Evolutionary conservation across 2,113 vertebrate species (phyloP).

Genomic region (Balaeniceps rex): DNA sequence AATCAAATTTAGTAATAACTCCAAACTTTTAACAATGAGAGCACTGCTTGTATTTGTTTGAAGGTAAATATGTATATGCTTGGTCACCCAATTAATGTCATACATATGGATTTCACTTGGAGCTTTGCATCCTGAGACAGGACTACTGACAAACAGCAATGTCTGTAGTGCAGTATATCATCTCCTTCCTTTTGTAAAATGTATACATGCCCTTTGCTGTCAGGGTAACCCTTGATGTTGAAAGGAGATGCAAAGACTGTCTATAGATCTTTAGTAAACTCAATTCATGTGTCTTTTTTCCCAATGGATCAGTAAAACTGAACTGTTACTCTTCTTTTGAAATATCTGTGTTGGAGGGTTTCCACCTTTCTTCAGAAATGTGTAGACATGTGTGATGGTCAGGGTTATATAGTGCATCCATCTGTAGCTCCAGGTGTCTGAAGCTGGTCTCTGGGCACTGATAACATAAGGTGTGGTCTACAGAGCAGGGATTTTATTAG

Average conservation of each 20-base stretch:
- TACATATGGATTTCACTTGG: background rate
- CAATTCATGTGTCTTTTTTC: constrained; percentile 9
- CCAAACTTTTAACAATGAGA: background rate
- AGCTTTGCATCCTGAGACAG: background rate
- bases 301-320: constrained; percentile 2
- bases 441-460: constrained; percentile 44
- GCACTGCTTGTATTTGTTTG: background rate
- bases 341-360: constrained; percentile 31
- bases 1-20: background rate
- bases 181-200: background rate
- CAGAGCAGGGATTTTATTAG: constrained; percentile 34
- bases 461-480: constrained; percentile 65
- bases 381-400: constrained; percentile 19
- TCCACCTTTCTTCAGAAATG: constrained; percentile 26
- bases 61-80: background rate
- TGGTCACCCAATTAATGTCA: background rate
- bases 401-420: constrained; percentile 40
- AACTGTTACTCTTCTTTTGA: constrained; percentile 49
- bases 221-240: background rate
- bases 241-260: background rate
- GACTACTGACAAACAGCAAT: background rate
- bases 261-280: constrained; percentile 8
- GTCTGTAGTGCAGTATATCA: background rate
- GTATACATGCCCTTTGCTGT: background rate
- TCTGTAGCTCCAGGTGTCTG: constrained; percentile 60